phyloP scores from a whole-genome alignment of 2,888 invertebrate species.

The Brachypterus glaber region DNA sequence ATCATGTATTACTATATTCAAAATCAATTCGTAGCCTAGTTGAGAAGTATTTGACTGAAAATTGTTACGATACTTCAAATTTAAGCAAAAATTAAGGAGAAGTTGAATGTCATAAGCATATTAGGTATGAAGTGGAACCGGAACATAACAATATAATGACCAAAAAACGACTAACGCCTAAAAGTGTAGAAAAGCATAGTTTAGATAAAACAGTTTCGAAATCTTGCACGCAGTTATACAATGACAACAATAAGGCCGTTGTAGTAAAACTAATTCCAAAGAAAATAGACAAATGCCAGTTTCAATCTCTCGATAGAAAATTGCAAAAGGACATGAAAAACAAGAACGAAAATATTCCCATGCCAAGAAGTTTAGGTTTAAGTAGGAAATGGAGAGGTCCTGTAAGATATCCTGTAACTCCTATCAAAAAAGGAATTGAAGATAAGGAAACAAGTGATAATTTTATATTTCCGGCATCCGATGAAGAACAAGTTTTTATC shows the following conservation, averaged over 20 bases:
- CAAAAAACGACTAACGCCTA: constrained; percentile 1
- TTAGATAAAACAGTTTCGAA: constrained; percentile 29
- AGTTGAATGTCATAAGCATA: constrained; percentile 41
- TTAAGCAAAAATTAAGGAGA: constrained; percentile 27
- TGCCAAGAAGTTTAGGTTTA: constrained; percentile 51
- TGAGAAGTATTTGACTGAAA: constrained; percentile 37
- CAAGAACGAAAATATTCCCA: constrained; percentile 40
- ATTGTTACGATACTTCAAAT: constrained; percentile 36
- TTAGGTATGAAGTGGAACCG: constrained; percentile 38
- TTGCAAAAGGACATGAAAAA: too few species aligned
- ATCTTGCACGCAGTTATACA: constrained; percentile 31
- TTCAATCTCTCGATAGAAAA: constrained; percentile 26
- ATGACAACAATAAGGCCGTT: constrained; percentile 29
- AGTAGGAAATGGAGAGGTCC: constrained; percentile 54
- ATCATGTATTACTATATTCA: too few species aligned
- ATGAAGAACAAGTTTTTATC: constrained; percentile 59
- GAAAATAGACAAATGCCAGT: constrained; percentile 19
- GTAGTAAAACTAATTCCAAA: constrained; percentile 37
- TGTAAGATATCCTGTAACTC: constrained; percentile 56
- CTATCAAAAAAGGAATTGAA: constrained; percentile 41
- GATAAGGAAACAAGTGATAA: constrained; percentile 1
- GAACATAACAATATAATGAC: too few species aligned
- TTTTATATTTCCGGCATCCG: constrained; percentile 35
- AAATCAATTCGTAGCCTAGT: too few species aligned
- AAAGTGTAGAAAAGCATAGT: constrained; percentile 3